Evolutionary conservation across 2,113 vertebrate genomes (phyloP), one percentile per base, ranked within the genome.

Genomic region (Callipepla squamata): DNA sequence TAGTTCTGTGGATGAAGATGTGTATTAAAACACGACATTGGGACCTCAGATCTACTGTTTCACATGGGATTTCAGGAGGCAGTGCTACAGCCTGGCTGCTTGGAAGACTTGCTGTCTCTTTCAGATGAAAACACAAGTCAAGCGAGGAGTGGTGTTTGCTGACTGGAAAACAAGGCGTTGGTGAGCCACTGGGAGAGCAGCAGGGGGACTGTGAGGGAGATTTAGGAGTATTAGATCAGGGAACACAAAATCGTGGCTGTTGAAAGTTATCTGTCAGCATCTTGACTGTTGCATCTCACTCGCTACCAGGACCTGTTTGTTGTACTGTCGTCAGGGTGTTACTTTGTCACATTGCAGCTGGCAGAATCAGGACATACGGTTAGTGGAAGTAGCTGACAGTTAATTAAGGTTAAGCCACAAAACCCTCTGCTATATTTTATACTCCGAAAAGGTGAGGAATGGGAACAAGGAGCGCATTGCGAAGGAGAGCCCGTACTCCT

Each of bases 11-110:
- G n/a, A 51, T 51, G 63, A 76, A 76, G 23, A 20, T 7, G 5
- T 0, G 0, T 40, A n/a, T 58, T 40, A 57, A 69, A 93, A 59
- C 18, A 26, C 9, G 1, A 0, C 2, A 4, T 30, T 75, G 59
- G 55, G 42, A 55, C 68, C 86, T 77, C 58, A 79, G 7, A 89
- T 14, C 20, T n/a, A 4, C 34, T 45, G 73, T 44, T 44, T 19
- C 59, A 18, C 18, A 34, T 75, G 17, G n/a, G n/a, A 9, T 32
- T 67, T 51, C 44, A n/a, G 69, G 21, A 72, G 66, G 57, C 74
- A 55, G 13, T 9, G 11, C 48, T 3, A 51, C 6, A 48, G n/a
- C 34, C 23, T 55, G 13, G 8, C 23, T 57, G 30, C 28, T 4
- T 15, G 13, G 55, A 51, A 88, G 34, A 10, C 83, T 16, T 42